Base-by-base conservation (phyloP, 2,888 invertebrate species). In the Philhelius pedissequus region DNA sequence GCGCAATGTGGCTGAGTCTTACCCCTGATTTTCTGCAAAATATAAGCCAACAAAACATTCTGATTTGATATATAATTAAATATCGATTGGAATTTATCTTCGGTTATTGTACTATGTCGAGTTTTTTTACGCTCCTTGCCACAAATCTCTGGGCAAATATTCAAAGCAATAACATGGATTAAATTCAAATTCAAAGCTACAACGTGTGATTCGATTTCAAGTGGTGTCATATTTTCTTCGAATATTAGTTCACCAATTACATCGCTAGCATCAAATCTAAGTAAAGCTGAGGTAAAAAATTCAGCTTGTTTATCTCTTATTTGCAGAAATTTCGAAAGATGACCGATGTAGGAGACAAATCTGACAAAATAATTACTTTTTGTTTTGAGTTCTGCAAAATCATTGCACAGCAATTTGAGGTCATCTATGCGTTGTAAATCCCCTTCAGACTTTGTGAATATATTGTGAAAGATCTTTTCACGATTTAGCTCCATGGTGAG, bases 171-270 rank as follows among this genome's bases (percentile, higher is more conserved):
- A 87, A 95, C 95, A 87, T 96, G 95, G 60, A 95, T 94, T 68
- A 96, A 92, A 92, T 96, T 95, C 1, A 96, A 93, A 89, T 95
- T 95, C 18, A 96, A 90, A 87, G 94, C 94, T 35, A 93, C 93
- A 79, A 96, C 95, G 87, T 95, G 93, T 0, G 93, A 91, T 88
- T 96, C 96, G 74, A 96, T 93, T 88, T 94, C 93, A 2, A 94
- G 92, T 0, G 96, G 94, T 4, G 95, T 94, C 69, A 95, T 91
- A 76, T 94, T 93, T 87, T 94, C 93, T 78, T 94, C 93, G 87
- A 95, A 95, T 79, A 96, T 93, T 88, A 95, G 92, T 87, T 94
- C 93, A 2, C 95, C 94, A 86, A 95, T 94, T 71, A 95, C 92
- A 86, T 94, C 93, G 71, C 94, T 93, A 9, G 94, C 92, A 87